A percentile compares a stretch with the other conserved stretches of the same genome.
Evolutionary conservation across 2,888 invertebrate genomes (phyloP).

Genomic region (Flexamia atlantica): DNA sequence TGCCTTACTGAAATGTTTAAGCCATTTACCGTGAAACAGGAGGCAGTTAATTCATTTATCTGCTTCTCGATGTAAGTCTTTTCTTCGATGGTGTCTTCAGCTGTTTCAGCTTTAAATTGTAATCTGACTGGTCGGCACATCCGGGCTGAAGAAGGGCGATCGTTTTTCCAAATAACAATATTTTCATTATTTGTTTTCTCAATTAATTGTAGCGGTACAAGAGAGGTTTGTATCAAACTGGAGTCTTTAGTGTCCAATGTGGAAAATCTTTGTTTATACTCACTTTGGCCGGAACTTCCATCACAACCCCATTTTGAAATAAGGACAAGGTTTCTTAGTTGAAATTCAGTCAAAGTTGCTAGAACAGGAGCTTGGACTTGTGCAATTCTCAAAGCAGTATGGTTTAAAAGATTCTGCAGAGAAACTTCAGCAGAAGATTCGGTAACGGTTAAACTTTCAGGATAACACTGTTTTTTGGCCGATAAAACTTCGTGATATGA

Average conservation of each 20-base stretch:
- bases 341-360: neutral
- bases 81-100: too few species aligned
- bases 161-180: too few species aligned
- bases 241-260: constrained; percentile 69
- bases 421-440: constrained; percentile 8
- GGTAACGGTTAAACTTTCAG: neutral
- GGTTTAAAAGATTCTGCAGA: neutral
- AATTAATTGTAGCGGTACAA: constrained; percentile 66
- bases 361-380: neutral
- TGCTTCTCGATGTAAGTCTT: too few species aligned
- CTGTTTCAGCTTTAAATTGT: too few species aligned
- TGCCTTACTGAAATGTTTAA: too few species aligned
- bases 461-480: constrained; percentile 60
- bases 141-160: neutral
- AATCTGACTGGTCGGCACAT: neutral
- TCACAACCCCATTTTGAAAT: constrained; percentile 71
- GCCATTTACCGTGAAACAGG: too few species aligned
- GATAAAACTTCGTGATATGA: too few species aligned
- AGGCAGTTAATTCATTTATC: too few species aligned
- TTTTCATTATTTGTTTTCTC: neutral
- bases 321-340: constrained; percentile 66
- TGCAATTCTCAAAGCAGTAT: neutral
- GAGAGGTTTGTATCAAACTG: constrained; percentile 71
- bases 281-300: constrained; percentile 69
- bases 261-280: constrained; percentile 65